Evolutionary conservation across 1,140 invertebrate genomes (phyloP).

Genomic region (Platyscapa corneri): DNA sequence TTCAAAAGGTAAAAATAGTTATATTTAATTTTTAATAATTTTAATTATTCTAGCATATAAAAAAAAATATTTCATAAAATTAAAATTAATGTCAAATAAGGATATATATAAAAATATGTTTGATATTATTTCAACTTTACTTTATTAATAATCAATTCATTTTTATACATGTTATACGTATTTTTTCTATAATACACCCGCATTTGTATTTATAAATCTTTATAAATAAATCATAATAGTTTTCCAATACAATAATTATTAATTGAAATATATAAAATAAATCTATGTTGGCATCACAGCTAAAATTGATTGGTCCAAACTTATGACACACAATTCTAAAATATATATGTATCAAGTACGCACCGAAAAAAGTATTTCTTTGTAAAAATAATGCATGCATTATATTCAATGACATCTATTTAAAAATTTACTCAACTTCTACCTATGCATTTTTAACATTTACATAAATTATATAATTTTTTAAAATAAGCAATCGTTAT

Average conservation of each 20-base stretch:
- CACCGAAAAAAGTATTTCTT: slow-evolving; percentile 6
- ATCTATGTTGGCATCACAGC: slow-evolving; percentile 57
- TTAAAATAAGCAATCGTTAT: slow-evolving; percentile 33
- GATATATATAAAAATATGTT: background rate
- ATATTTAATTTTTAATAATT: too few species aligned
- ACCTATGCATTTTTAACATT: background rate
- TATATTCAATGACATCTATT: background rate
- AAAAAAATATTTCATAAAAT: too few species aligned
- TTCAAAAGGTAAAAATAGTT: too few species aligned
- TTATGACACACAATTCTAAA: slow-evolving; percentile 4
- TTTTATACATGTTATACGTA: background rate
- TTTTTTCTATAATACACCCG: slow-evolving; percentile 19
- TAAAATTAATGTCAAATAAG: background rate
- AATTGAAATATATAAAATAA: slow-evolving; percentile 48
- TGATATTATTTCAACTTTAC: slow-evolving; percentile 35
- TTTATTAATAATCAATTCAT: slow-evolving; percentile 7
- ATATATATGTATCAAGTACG: slow-evolving; percentile 9
- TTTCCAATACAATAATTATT: slow-evolving; percentile 51
- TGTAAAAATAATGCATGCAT: background rate
- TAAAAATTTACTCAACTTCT: slow-evolving; percentile 9
- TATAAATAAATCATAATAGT: slow-evolving; percentile 27
- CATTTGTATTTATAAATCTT: background rate
- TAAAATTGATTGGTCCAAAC: slow-evolving; percentile 45
- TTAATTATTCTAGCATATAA: too few species aligned
- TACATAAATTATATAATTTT: slow-evolving; percentile 7